phyloP scores from a whole-genome alignment of 2,797 vertebrate species.

The Anas georgica region DNA sequence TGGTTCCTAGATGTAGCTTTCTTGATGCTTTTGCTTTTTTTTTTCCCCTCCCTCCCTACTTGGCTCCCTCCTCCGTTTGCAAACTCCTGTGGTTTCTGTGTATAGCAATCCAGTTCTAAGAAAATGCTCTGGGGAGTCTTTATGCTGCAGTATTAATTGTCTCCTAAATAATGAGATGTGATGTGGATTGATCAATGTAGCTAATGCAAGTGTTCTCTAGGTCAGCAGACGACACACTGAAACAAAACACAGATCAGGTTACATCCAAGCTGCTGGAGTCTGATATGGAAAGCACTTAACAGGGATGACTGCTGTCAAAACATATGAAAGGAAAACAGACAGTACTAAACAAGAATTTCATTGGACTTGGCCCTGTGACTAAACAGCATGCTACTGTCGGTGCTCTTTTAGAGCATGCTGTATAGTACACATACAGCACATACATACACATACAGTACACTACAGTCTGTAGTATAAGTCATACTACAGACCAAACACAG shows the following conservation, averaged over 20 bases:
- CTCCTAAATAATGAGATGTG: conserved; percentile 69
- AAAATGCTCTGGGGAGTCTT: conserved; percentile 72
- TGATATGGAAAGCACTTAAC: conserved; percentile 27
- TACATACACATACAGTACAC: too few species aligned
- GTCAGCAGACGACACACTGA: conserved; percentile 67
- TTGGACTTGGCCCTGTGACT: neutral
- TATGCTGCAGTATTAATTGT: conserved; percentile 75
- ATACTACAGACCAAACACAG: neutral
- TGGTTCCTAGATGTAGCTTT: neutral
- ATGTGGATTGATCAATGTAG: conserved; percentile 72
- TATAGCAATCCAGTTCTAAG: conserved; percentile 68
- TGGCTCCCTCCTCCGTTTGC: neutral
- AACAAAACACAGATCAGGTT: conserved; percentile 67
- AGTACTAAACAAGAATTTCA: neutral
- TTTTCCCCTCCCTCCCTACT: neutral
- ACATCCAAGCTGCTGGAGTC: conserved; percentile 24
- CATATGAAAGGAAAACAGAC: conserved; percentile 24
- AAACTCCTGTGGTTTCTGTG: conserved; percentile 54
- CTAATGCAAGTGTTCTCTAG: conserved; percentile 70
- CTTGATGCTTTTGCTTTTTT: neutral
- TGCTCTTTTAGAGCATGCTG: neutral
- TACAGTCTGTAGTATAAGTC: neutral
- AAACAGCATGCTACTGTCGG: neutral
- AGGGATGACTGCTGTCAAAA: conserved; percentile 35
- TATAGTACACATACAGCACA: neutral